phyloP scores from a whole-genome alignment of 2,888 invertebrate species.

The Lymantria monacha region DNA sequence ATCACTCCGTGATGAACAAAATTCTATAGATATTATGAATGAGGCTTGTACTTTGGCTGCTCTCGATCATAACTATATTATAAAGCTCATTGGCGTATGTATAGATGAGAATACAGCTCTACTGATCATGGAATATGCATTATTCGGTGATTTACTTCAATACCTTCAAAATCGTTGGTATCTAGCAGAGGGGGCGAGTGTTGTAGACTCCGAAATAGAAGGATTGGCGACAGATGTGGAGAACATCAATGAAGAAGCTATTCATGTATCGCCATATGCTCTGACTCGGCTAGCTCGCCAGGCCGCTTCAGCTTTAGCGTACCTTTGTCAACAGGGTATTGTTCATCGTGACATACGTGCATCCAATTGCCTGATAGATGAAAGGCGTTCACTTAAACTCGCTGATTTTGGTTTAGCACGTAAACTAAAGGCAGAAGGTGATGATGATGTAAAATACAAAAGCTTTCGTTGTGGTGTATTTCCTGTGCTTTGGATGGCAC shows the following conservation, averaged over 20 bases:
- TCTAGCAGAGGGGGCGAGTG: slow-evolving; percentile 81
- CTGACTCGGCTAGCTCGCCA: slow-evolving; percentile 53
- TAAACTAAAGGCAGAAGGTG: slow-evolving; percentile 87
- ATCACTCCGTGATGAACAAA: slow-evolving; percentile 89
- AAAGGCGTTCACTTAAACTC: slow-evolving; percentile 86
- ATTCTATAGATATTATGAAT: slow-evolving; percentile 87
- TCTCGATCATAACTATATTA: slow-evolving; percentile 92
- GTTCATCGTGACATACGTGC: slow-evolving; percentile 87
- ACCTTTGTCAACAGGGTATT: slow-evolving; percentile 52
- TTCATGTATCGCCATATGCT: slow-evolving; percentile 44
- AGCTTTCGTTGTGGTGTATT: slow-evolving; percentile 91
- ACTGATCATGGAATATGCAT: slow-evolving; percentile 95
- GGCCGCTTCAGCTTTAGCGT: slow-evolving; percentile 44
- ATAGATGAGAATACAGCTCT: slow-evolving; percentile 87
- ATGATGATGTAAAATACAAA: slow-evolving; percentile 88
- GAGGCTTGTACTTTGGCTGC: slow-evolving; percentile 95
- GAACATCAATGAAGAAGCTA: slow-evolving; percentile 63
- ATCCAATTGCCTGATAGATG: slow-evolving; percentile 90
- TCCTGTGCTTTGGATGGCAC: slow-evolving; percentile 96
- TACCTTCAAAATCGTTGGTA: slow-evolving; percentile 87
- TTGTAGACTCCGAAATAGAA: slow-evolving; percentile 25
- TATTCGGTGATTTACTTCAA: slow-evolving; percentile 93
- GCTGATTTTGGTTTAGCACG: slow-evolving; percentile 95
- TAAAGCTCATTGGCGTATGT: slow-evolving; percentile 89
- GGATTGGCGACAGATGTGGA: neutral